A percentile compares a stretch with the other conserved stretches of the same genome.
These are phyloP conservation scores for Cebidichthys violaceus DNA, from an alignment of 2,113 vertebrate species.

Conservation along the genomic window DNA sequence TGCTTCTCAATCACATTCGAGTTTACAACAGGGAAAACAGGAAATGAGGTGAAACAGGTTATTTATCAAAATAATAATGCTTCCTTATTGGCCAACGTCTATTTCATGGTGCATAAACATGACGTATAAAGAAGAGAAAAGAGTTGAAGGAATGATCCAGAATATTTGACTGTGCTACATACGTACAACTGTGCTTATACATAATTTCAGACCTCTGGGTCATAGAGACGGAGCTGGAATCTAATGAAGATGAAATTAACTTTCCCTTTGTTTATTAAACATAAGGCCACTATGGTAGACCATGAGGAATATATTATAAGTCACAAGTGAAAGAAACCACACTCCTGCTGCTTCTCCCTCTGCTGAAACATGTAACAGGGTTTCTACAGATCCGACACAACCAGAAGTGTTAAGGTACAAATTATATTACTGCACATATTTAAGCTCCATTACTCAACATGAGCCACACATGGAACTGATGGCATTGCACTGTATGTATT, in stretches of 20 bases:
- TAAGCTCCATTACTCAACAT: slow-evolving; percentile 70
- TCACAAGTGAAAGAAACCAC: slow-evolving; percentile 52
- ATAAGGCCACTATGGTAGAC: slow-evolving; percentile 86
- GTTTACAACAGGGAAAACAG: slow-evolving; percentile 53
- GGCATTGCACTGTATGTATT: slow-evolving; percentile 37
- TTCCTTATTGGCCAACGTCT: slow-evolving; percentile 45
- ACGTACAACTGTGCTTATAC: slow-evolving; percentile 73
- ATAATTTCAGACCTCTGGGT: slow-evolving; percentile 64
- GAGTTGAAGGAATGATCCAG: slow-evolving; percentile 32
- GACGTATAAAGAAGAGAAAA: slow-evolving; percentile 46
- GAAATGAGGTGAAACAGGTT: slow-evolving; percentile 52
- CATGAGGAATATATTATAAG: slow-evolving; percentile 65
- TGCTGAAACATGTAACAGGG: slow-evolving; percentile 48
- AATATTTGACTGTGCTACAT: slow-evolving; percentile 79
- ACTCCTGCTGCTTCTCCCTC: slow-evolving; percentile 28
- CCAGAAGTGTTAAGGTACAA: slow-evolving; percentile 44
- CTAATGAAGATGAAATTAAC: slow-evolving; percentile 57
- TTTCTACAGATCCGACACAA: slow-evolving; percentile 60
- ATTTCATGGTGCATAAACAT: slow-evolving; percentile 41
- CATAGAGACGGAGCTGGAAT: slow-evolving; percentile 45
- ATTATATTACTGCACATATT: slow-evolving; percentile 68
- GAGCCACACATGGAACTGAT: slow-evolving; percentile 77
- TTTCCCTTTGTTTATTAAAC: slow-evolving; percentile 77
- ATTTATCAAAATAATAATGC: slow-evolving; percentile 75
- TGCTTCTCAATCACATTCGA: slow-evolving; percentile 53